Base-by-base conservation (phyloP, 2,888 invertebrate species). In the Callimorpha dominula region DNA sequence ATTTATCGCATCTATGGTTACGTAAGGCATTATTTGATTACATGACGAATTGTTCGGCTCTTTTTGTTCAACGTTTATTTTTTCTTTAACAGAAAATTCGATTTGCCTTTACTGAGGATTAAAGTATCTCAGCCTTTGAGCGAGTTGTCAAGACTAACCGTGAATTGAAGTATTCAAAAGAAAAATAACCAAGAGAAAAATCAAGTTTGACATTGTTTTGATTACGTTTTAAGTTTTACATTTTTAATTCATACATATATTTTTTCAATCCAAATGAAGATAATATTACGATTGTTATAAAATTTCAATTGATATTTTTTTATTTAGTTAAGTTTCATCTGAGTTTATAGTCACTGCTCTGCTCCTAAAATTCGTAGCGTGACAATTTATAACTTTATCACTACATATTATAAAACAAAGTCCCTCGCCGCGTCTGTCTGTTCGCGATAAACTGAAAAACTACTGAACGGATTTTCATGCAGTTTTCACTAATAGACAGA, bases 11-110 rank as follows among this genome's bases (percentile, higher is more conserved):
- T 52, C 42, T 50, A 70, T 64, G 70, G 46, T 78, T 73, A 65
- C 42, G 54, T 71, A 71, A 74, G 2, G 49, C 68, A 76, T 82
- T 78, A 80, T 76, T 78, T 75, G 76, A 82, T 82, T 78, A 82
- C 60, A 78, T 67, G 73, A 75, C 17, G 65, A 75, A 78, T 80
- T 75, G 67, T 71, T 73, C 31, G 20, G 42, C n/a, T 50, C 50
- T 31, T 73, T 72, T 74, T 62, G 64, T 62, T 63, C 42, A 73
- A 57, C 31, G 57, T 69, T 78, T 78, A 62, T 71, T 65, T 71
- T 79, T 70, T 65, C 64, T 63, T 71, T 5, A 43, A 63, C 62
- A 67, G 52, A 54, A 52, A 71, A 63, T 67, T 64, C 17, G n/a
- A 72, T 67, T 68, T 57, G 72, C 46, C 17, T 72, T 64, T 68